Base-by-base conservation (phyloP, 2,888 invertebrate genomes). In the Nomada ruficornis region DNA sequence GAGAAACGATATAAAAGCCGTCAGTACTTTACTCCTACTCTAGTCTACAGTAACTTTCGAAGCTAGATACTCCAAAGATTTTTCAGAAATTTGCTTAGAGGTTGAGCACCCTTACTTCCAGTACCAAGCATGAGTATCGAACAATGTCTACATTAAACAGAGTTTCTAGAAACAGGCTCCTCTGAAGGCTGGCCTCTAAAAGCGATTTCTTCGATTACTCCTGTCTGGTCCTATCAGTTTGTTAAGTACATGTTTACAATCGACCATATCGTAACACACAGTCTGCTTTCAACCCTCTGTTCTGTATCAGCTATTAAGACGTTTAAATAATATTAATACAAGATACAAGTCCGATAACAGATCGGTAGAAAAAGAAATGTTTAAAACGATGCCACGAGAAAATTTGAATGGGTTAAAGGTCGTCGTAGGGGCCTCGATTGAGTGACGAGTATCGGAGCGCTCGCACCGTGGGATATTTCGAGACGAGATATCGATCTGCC, bases 201-300 rank as follows among this genome's bases (percentile, higher is more conserved):
- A 54, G 67, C 54, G 42, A 42, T 57, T 65, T 67, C 68, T 67
- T 42, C 83, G 80, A 77, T 80, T 65, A 15, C 18, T 36, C 65
- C 10, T 36, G 26, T n/a, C 52, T 18, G 26, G 79, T 87, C 83
- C 68, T 47, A 47, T 47, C 87, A 82, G 86, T 88, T 88, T 89
- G 88, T 88, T 91, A 90, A 91, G 88, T 82, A 89, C 85, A 85
- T 88, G 88, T 87, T 90, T 88, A 88, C 89, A 85, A 88, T 82
- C 84, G 65, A n/a, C n/a, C 47, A 52, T 67, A 67, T 23, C 60
- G 55, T 47, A 73, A 62, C 67, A 44, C 65, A 57, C 60, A 50
- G 20, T 52, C 47, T 15, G 57, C n/a, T 62, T 60, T 65, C 68
- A 73, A 62, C 59, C 23, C 65, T 50, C 75, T 47, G 75, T 80